Base-by-base conservation (phyloP, 2,113 vertebrate species). In the Strix aluco region DNA sequence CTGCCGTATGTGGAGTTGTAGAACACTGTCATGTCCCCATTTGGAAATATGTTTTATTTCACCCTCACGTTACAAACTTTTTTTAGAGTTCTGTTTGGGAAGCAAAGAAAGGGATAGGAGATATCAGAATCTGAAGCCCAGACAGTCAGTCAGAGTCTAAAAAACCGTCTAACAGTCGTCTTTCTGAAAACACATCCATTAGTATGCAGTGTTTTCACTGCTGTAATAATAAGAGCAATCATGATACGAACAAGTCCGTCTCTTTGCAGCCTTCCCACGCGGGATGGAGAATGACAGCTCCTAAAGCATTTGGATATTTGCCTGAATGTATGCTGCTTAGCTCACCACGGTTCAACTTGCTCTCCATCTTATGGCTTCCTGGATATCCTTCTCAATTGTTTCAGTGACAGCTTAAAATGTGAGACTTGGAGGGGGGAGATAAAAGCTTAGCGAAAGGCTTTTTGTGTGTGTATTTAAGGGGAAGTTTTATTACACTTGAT, bases 31-130 rank as follows among this genome's bases (percentile, higher is more conserved):
- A 63, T 96, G 92, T 87, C 96, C 97, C 92, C 65, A 84, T 97
- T 97, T 98, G 97, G 96, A 97, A 98, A 98, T 96, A 96, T 63
- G 93, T 91, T 97, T 95, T 89, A 95, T 97, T 94, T 97, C 82
- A 88, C 92, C 92, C 95, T 97, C 47, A 30, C 22, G 52, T 88
- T 89, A 36, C 61, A 85, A 95, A 95, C 75, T 96, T 97, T 94
- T 95, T 95, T 94, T 59, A 44, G 91, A 38, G 84, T 69, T 88
- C 59, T 95, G 8, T 89, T 95, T 96, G 42, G 82, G 91, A 88
- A 90, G 72, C 83, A 67, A 57, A 82, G 91, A 92, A 94, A 89
- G 84, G 86, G 42, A 57, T 80, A 77, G 74, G 40, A 58, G 79
- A 70, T 88, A 66, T 78, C 7, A 27, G 78, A 63, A 88, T 61